Conservation (phyloP, 2,797 vertebrate species). For the Hylomyscus alleni region DNA sequence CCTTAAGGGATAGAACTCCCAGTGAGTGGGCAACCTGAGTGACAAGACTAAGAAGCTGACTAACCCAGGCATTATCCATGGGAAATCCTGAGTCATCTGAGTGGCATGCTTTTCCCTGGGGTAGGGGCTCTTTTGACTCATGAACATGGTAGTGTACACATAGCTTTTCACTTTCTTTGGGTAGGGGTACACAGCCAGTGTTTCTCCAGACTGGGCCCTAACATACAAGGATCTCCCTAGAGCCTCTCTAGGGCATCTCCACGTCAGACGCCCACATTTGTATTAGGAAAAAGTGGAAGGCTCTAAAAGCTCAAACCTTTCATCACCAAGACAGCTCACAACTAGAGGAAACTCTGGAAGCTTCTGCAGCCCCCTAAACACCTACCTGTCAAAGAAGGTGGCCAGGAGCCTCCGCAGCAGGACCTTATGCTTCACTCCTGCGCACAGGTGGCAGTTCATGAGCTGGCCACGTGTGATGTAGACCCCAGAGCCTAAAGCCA, state of each 20-base stretch:
- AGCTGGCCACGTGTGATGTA: constrained; percentile 99
- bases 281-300: rapidly evolving
- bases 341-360: not conserved
- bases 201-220: not conserved
- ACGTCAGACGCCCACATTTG: rapidly evolving
- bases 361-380: not conserved
- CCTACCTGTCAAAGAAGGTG: constrained; percentile 99
- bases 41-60: not conserved
- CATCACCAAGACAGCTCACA: rapidly evolving
- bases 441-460: constrained; percentile 99
- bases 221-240: rapidly evolving
- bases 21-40: not conserved
- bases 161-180: not conserved
- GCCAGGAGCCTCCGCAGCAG: constrained; percentile 96
- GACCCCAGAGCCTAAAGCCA: constrained; percentile 94
- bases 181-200: rapidly evolving
- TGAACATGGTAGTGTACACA: rapidly evolving
- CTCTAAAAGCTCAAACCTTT: not conserved
- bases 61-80: not conserved
- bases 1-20: rapidly evolving
- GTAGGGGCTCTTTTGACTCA: not conserved
- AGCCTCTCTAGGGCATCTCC: rapidly evolving
- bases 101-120: not conserved
- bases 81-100: too few species aligned
- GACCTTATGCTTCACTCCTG: constrained; percentile 99